Evolutionary conservation across 1,140 invertebrate species (phyloP).

Genomic region (Philopotamus ludificatus): DNA sequence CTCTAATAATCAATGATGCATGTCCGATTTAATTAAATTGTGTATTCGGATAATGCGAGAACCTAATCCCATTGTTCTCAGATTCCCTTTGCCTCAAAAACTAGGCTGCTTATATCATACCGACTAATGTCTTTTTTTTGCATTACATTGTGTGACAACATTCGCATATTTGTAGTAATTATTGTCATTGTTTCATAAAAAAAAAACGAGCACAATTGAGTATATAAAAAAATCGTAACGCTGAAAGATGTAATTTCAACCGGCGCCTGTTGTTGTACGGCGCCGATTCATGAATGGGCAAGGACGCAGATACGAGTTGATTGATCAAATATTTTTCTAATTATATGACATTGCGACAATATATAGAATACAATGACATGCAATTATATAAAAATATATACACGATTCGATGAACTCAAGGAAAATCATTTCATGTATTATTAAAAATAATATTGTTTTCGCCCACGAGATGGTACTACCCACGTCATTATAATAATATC

Average conservation of each 20-base stretch:
- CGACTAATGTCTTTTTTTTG: not conserved
- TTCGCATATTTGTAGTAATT: slow-evolving; percentile 16
- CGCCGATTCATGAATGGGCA: not conserved
- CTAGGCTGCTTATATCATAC: slow-evolving; percentile 15
- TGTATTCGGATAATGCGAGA: not conserved
- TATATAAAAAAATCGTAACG: not conserved
- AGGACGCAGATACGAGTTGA: too few species aligned
- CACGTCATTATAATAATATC: too few species aligned
- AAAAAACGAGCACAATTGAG: not conserved
- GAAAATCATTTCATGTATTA: too few species aligned
- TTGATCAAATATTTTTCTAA: too few species aligned
- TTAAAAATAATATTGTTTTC: too few species aligned
- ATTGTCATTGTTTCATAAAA: slow-evolving; percentile 11
- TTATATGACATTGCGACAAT: too few species aligned
- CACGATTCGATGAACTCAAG: too few species aligned
- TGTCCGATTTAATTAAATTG: not conserved
- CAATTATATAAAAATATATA: too few species aligned
- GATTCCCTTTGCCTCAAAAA: slow-evolving; percentile 1
- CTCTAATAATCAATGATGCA: too few species aligned
- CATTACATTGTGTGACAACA: not conserved
- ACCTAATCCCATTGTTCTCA: slow-evolving; percentile 5
- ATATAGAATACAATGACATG: too few species aligned
- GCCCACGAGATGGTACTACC: too few species aligned
- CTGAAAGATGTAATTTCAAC: not conserved
- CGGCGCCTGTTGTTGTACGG: not conserved